phyloP scores from a whole-genome alignment of 2,797 vertebrate species.

The Acridotheres tristis region DNA sequence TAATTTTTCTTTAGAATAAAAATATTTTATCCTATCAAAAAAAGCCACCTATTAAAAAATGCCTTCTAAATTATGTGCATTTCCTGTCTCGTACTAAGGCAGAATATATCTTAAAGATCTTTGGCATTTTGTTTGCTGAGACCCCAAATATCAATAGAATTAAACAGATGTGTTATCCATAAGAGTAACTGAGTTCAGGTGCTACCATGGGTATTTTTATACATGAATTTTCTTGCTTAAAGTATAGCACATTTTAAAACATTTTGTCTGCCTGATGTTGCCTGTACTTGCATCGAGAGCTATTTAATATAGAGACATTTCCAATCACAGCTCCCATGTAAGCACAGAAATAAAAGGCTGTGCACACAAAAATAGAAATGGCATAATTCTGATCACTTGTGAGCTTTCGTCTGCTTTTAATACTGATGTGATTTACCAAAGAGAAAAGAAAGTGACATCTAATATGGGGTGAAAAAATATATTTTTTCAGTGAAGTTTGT shows the following conservation, averaged over 20 bases:
- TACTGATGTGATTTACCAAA: neutral
- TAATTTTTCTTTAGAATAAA: neutral
- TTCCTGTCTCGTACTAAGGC: neutral
- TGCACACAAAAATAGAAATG: neutral
- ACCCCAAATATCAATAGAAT: neutral
- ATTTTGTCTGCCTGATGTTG: neutral
- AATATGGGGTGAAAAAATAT: neutral
- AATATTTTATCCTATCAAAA: neutral
- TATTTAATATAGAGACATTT: neutral
- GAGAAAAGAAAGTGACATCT: neutral
- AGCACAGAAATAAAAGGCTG: neutral
- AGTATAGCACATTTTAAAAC: neutral
- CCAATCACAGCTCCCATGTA: neutral
- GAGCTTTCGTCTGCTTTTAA: neutral
- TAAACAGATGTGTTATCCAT: neutral
- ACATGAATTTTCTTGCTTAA: neutral
- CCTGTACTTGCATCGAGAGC: neutral
- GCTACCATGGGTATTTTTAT: neutral
- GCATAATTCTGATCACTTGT: neutral
- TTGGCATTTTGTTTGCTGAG: neutral
- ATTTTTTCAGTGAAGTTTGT: neutral
- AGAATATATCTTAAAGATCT: neutral
- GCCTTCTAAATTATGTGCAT: fast-evolving
- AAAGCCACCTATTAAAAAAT: neutral
- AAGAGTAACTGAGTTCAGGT: neutral